Evolutionary conservation across 2,888 invertebrate genomes (phyloP), one percentile per base, ranked within the genome.

Genomic region (Erebia epiphron): DNA sequence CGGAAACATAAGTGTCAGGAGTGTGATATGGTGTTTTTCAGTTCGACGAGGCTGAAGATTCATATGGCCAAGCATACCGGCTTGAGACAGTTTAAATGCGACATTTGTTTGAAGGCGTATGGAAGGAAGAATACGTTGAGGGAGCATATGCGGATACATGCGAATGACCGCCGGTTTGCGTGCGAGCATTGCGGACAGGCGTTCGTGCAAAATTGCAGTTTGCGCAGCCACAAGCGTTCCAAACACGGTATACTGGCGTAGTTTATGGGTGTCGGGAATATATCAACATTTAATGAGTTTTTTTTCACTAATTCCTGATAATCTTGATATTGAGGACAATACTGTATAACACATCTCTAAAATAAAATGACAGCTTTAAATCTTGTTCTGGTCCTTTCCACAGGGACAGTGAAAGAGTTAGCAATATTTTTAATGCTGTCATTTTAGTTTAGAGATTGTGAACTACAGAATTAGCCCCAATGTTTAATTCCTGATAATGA

Each of bases 21-120:
- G 13, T 94, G 94, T 56, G 89, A 89, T 0, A 91, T 88, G 80
- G 80, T 79, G 8, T 89, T 88, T 58, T 90, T 83, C 67, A 78
- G 78, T 0, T 78, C 78, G 41, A 79, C 79, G n/a, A 75, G 76
- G n/a, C 70, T 90, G 56, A 77, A 79, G 14, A 79, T 80, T 1
- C 90, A 91, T 16, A 83, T 86, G 82, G 76, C 82, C 0, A 86
- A 84, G 50, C 91, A 90, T 58, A 84, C 86, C 0, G 86, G 86
- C 0, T 46, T 81, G 10, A 81, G 82, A 21, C 76, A 82, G 68
- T 89, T 83, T 52, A 78, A 82, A 64, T 91, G 90, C 50, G 86
- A 86, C 1, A 77, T 88, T 0, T 90, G 91, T 69, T 78, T 79
- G 0, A 88, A 86, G 62, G 76, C 83, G 5, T 91, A 86, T 64